These are phyloP conservation scores for Ficedula albicollis DNA, from an alignment of 2,797 vertebrate genomes.

Conservation along the genomic window DNA sequence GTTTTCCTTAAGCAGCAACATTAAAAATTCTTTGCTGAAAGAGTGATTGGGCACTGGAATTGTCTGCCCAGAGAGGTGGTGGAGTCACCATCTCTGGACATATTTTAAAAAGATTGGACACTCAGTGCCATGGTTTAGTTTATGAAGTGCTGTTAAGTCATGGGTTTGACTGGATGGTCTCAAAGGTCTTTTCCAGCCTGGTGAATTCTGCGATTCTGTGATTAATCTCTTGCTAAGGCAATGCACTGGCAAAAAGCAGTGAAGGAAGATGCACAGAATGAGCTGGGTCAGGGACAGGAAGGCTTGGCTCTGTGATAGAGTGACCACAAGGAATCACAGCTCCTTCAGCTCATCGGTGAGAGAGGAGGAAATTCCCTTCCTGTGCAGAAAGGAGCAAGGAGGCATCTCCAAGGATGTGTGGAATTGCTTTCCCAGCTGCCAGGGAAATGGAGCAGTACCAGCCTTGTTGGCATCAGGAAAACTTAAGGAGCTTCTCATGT, in stretches of 20 bases:
- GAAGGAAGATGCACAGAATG: background rate
- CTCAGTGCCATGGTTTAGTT: background rate
- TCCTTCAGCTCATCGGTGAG: fast-evolving
- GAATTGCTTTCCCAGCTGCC: background rate
- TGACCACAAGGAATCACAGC: background rate
- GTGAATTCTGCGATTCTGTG: background rate
- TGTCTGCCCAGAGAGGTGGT: background rate
- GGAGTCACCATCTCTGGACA: fast-evolving
- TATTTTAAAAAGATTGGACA: background rate
- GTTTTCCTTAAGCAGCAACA: background rate
- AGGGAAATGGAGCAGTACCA: background rate
- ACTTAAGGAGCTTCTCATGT: background rate
- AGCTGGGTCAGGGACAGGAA: background rate
- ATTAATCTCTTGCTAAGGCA: background rate
- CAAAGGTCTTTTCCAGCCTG: background rate
- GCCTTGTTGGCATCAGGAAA: background rate
- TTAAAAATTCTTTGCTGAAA: background rate
- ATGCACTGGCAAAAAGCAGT: background rate
- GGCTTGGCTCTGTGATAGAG: fast-evolving
- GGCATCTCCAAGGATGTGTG: background rate
- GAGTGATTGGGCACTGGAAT: background rate
- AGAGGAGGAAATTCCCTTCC: background rate
- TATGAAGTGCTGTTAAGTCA: background rate
- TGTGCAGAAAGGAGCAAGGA: fast-evolving
- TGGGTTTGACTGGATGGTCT: background rate